These are phyloP conservation scores for Melanotaenia nigrans DNA, from an alignment of 2,797 vertebrate species.

Conservation along the genomic window DNA sequence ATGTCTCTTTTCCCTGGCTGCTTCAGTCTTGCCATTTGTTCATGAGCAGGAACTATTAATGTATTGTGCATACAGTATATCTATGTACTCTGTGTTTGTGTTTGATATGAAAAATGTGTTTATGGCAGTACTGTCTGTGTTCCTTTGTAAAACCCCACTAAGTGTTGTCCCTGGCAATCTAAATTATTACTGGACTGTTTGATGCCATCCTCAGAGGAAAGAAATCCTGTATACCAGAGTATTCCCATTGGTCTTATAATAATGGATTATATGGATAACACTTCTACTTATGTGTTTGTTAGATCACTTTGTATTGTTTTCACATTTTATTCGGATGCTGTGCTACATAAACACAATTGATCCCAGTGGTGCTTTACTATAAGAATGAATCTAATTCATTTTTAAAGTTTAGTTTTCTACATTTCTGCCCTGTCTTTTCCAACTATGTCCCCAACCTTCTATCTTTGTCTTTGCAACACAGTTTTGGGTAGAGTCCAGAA, in stretches of 20 bases:
- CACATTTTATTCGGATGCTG: slow-evolving; percentile 76
- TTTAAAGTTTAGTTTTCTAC: slow-evolving; percentile 63
- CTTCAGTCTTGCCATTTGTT: slow-evolving; percentile 69
- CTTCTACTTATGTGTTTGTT: slow-evolving; percentile 76
- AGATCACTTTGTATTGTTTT: slow-evolving; percentile 78
- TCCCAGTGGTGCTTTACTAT: slow-evolving; percentile 68
- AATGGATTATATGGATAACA: slow-evolving; percentile 77
- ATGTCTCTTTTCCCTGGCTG: slow-evolving; percentile 70
- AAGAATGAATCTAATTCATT: slow-evolving; percentile 62
- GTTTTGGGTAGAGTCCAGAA: slow-evolving; percentile 78
- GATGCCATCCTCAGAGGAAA: slow-evolving; percentile 74
- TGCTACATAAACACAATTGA: slow-evolving; percentile 76
- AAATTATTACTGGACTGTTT: slow-evolving; percentile 80
- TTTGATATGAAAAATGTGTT: slow-evolving; percentile 80
- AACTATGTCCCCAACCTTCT: slow-evolving; percentile 46
- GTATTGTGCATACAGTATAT: slow-evolving; percentile 75
- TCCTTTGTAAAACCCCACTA: slow-evolving; percentile 65
- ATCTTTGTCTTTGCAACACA: slow-evolving; percentile 68
- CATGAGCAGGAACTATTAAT: slow-evolving; percentile 71
- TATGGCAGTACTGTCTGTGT: slow-evolving; percentile 73
- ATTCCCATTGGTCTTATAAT: slow-evolving; percentile 74
- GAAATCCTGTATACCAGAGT: slow-evolving; percentile 62
- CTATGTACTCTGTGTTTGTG: slow-evolving; percentile 69
- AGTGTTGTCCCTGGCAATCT: slow-evolving; percentile 75
- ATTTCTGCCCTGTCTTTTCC: slow-evolving; percentile 30